phyloP scores from a whole-genome alignment of 2,888 invertebrate genomes.

The Drosophila trichaetosa region DNA sequence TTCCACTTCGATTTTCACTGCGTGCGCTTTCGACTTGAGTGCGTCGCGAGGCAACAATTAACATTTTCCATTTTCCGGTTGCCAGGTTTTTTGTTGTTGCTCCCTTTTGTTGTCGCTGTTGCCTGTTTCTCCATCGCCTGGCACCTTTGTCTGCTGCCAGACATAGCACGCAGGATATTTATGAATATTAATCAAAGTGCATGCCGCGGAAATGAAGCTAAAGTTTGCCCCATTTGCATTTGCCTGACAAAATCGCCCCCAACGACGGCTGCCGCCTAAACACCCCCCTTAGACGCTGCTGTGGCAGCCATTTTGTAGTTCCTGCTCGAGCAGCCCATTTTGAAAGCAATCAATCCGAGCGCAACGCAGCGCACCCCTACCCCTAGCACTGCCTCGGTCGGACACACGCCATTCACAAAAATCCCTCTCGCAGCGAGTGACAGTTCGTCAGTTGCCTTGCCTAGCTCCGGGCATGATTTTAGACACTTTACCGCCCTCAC shows the following conservation, averaged over 20 bases:
- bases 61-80: constrained; percentile 81
- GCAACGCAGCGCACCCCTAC: constrained; percentile 10
- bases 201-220: constrained; percentile 61
- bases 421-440: constrained; percentile 54
- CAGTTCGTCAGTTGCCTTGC: constrained; percentile 71
- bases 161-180: constrained; percentile 63
- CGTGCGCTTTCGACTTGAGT: constrained; percentile 75
- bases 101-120: constrained; percentile 23
- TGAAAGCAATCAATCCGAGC: constrained; percentile 73
- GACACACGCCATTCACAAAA: constrained; percentile 58
- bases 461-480: constrained; percentile 59
- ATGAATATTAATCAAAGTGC: constrained; percentile 76
- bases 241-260: constrained; percentile 22
- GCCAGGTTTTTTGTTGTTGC: constrained; percentile 51
- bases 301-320: constrained; percentile 53
- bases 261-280: constrained; percentile 4
- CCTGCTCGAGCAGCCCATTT: constrained; percentile 57
- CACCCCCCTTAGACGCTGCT: constrained; percentile 6
- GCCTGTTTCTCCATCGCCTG: constrained; percentile 13
- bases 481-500: constrained; percentile 59
- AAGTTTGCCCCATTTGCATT: constrained; percentile 51
- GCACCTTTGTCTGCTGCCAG: constrained; percentile 42
- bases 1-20: constrained; percentile 63
- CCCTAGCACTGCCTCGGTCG: constrained; percentile 11
- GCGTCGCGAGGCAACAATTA: constrained; percentile 75